Conservation (phyloP, 2,113 vertebrate species). For the Sturnira hondurensis region DNA sequence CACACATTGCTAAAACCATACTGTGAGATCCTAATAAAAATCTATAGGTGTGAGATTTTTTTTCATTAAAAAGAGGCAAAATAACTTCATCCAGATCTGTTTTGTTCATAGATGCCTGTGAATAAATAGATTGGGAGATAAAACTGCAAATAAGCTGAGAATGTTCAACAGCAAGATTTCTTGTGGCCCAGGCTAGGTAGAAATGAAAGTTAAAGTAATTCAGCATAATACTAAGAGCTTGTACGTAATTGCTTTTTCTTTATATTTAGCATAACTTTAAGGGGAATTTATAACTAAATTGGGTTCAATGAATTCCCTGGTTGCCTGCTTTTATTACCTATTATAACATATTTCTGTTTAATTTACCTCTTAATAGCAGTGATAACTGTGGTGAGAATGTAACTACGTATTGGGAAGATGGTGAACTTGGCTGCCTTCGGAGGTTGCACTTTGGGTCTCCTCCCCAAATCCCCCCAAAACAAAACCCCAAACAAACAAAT, state of each 20-base stretch:
- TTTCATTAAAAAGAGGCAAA: background rate
- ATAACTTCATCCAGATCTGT: background rate
- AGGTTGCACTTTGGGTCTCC: background rate
- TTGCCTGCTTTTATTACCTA: slow-evolving; percentile 25
- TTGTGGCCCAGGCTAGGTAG: background rate
- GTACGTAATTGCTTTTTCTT: slow-evolving; percentile 55
- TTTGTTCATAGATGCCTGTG: background rate
- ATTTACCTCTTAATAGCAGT: background rate
- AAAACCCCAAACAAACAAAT: background rate
- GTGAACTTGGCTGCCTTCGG: background rate
- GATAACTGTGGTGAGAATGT: background rate
- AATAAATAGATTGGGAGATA: background rate
- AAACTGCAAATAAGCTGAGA: background rate
- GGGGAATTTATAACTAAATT: slow-evolving; percentile 41
- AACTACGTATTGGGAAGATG: background rate
- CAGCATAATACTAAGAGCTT: slow-evolving; percentile 34
- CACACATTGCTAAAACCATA: background rate
- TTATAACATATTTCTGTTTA: slow-evolving; percentile 50
- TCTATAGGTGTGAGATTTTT: background rate
- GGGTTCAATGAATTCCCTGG: slow-evolving; percentile 18
- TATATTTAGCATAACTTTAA: slow-evolving; percentile 56
- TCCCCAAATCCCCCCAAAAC: background rate
- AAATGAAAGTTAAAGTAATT: slow-evolving; percentile 31
- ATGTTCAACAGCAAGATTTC: background rate
- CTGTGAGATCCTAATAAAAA: background rate